These are phyloP conservation scores for Lycophotia porphyrea DNA, from an alignment of 2,888 invertebrate species.

Conservation along the genomic window DNA sequence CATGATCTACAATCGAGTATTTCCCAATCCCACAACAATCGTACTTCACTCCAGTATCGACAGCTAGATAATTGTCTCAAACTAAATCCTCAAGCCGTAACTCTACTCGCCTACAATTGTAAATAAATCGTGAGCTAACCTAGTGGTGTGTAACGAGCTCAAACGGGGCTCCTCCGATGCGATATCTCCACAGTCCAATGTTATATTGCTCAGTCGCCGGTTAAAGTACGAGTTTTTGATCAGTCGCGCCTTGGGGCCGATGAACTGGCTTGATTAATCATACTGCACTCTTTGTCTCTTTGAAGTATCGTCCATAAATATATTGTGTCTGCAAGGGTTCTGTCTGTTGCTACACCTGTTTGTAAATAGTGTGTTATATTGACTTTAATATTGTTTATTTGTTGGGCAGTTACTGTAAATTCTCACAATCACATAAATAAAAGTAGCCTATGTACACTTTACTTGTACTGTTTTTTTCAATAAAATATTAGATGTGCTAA, in stretches of 20 bases:
- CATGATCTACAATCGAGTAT: conserved; percentile 20
- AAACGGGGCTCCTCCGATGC: conserved; percentile 66
- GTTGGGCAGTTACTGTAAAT: conserved; percentile 20
- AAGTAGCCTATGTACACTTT: background rate
- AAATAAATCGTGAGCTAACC: conserved; percentile 65
- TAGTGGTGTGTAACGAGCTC: conserved; percentile 67
- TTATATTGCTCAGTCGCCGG: conserved; percentile 80
- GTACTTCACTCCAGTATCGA: conserved; percentile 45
- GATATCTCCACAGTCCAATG: conserved; percentile 81
- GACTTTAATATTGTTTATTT: conserved; percentile 39
- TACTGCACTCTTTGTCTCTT: conserved; percentile 73
- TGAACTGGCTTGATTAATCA: conserved; percentile 84
- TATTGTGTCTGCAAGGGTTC: conserved; percentile 28
- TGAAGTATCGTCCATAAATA: conserved; percentile 53
- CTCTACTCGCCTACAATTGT: conserved; percentile 65
- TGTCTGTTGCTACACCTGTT: conserved; percentile 26
- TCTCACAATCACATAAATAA: background rate
- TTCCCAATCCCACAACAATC: conserved; percentile 42
- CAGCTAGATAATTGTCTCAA: conserved; percentile 62
- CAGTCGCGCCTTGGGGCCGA: conserved; percentile 82
- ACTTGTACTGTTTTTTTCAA: background rate
- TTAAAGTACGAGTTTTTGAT: conserved; percentile 84
- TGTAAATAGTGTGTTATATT: conserved; percentile 26
- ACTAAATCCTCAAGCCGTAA: conserved; percentile 56
- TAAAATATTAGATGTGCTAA: background rate